Evolutionary conservation across 2,113 vertebrate genomes (phyloP).

Genomic region (Alligator sinensis): DNA sequence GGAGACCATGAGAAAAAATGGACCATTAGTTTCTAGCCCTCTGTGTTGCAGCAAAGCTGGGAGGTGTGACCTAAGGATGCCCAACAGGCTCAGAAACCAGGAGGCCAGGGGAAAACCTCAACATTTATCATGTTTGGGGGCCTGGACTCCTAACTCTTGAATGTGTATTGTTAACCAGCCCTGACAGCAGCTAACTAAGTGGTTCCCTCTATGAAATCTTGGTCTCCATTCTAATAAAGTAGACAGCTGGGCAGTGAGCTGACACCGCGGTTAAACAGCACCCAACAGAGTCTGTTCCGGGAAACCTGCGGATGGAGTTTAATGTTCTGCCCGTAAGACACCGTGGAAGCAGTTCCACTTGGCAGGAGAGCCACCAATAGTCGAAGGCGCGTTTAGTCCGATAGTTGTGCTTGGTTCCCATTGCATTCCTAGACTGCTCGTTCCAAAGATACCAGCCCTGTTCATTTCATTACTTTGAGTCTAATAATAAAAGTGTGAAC

Average conservation of each 20-base stretch:
- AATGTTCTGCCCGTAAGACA: background rate
- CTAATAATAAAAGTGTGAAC: background rate
- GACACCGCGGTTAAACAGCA: background rate
- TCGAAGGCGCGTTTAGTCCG: background rate
- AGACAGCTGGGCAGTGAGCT: background rate
- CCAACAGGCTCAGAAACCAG: background rate
- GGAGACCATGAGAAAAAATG: background rate
- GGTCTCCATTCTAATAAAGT: background rate
- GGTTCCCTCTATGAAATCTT: background rate
- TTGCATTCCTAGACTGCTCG: background rate
- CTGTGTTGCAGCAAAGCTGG: background rate
- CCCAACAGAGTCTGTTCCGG: background rate
- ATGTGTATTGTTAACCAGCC: background rate
- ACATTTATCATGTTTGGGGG: background rate
- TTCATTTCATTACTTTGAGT: background rate
- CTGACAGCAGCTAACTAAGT: background rate
- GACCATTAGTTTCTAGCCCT: background rate
- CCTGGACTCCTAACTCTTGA: background rate
- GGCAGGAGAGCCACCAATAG: background rate
- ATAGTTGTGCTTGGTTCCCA: background rate
- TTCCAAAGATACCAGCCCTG: background rate
- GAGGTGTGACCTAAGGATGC: background rate
- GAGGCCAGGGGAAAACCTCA: background rate
- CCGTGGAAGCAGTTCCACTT: background rate
- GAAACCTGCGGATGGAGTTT: background rate